phyloP scores from a whole-genome alignment of 2,797 vertebrate genomes.

The Malurus leucopterus region DNA sequence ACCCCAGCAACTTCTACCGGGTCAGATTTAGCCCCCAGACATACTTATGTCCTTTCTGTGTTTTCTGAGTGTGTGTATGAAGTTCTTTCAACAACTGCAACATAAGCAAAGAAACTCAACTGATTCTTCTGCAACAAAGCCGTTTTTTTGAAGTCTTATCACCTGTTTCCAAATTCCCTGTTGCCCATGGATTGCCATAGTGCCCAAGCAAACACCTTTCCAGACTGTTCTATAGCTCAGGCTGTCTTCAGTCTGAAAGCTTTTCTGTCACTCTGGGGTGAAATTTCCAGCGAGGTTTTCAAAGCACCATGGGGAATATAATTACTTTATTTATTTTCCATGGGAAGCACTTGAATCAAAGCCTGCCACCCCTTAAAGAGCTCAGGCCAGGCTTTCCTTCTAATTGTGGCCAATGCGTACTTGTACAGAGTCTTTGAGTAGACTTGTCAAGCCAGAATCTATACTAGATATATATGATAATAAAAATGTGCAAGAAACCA shows the following conservation, averaged over 20 bases:
- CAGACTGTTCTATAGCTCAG: background rate
- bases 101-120: background rate
- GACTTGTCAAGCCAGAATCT: background rate
- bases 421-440: background rate
- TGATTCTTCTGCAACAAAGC: background rate
- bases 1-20: background rate
- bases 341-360: background rate
- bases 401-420: background rate
- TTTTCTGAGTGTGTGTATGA: background rate
- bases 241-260: background rate
- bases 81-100: background rate
- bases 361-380: background rate
- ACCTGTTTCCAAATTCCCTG: background rate
- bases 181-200: background rate
- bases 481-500: background rate
- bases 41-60: background rate
- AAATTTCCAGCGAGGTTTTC: slow-evolving; percentile 23
- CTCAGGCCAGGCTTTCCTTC: background rate
- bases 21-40: background rate
- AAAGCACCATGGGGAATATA: background rate
- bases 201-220: background rate
- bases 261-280: background rate
- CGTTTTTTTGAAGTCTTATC: background rate
- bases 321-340: background rate
- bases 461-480: background rate